phyloP scores from a whole-genome alignment of 1,140 invertebrate species.

The Adoxophyes honmai region DNA sequence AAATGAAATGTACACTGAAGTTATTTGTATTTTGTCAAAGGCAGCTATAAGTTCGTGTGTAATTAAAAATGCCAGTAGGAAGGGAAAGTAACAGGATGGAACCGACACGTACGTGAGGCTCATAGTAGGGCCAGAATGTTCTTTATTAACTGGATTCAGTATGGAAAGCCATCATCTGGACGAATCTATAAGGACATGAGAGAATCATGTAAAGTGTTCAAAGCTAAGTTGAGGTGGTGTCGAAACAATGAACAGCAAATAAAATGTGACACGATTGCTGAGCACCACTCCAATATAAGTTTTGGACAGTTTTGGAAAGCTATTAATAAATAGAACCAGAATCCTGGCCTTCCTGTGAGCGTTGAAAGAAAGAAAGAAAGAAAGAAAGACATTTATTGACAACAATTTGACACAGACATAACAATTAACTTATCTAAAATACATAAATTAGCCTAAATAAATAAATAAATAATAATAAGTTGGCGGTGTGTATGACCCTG shows the following conservation, averaged over 20 bases:
- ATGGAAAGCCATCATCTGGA: background rate
- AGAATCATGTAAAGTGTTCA: background rate
- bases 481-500: too few relatives aligned
- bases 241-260: constrained; percentile 16
- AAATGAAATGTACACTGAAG: background rate
- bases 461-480: too few relatives aligned
- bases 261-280: constrained; percentile 11
- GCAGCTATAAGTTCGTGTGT: constrained; percentile 2
- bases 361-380: too few relatives aligned
- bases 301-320: too few relatives aligned
- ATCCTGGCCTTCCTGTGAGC: too few relatives aligned
- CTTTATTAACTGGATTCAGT: background rate
- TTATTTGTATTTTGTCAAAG: background rate
- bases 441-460: too few relatives aligned
- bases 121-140: constrained; percentile 5
- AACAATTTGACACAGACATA: too few relatives aligned
- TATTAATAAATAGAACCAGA: too few relatives aligned
- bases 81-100: constrained; percentile 4
- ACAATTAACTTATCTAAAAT: too few relatives aligned
- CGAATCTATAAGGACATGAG: background rate
- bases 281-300: background rate
- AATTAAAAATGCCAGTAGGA: background rate
- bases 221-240: constrained; percentile 14
- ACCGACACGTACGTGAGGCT: constrained; percentile 4
- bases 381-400: too few relatives aligned